Evolutionary conservation across 2,113 vertebrate genomes (phyloP).

Genomic region (human): GRCh38 chr14:99698001-99698500

Average conservation of each 20-base stretch:
- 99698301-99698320: background rate
- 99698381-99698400: background rate
- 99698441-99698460: background rate
- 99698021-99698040: background rate
- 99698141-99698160: background rate
- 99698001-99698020: background rate
- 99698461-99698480: no score
- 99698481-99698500: background rate
- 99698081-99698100: background rate
- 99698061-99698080: background rate
- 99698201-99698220: fast-evolving
- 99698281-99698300: fast-evolving
- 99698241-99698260: background rate
- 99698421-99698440: no score
- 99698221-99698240: background rate
- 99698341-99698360: background rate
- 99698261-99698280: fast-evolving
- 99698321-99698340: background rate
- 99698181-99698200: background rate
- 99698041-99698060: background rate
- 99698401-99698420: background rate
- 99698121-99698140: background rate
- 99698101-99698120: background rate
- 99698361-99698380: background rate
- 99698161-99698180: no score